These are phyloP conservation scores for Sparidentex hasta DNA, from an alignment of 2,797 vertebrate species.

Conservation along the genomic window DNA sequence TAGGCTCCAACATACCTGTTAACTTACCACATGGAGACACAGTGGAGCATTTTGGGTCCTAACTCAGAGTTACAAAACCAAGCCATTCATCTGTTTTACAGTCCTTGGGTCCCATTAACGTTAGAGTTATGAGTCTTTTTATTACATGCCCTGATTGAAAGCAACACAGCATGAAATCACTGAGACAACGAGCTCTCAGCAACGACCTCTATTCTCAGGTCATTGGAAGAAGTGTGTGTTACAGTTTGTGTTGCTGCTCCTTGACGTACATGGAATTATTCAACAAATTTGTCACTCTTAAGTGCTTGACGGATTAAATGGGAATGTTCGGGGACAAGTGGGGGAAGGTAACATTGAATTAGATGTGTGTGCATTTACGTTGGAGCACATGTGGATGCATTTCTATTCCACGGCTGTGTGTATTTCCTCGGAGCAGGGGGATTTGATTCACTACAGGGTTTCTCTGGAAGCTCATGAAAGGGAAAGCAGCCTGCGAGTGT, in stretches of 20 bases:
- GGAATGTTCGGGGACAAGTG: constrained; percentile 44
- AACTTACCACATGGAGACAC: neutral
- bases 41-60: constrained; percentile 1
- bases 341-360: constrained; percentile 17
- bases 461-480: constrained; percentile 73
- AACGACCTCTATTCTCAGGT: constrained; percentile 62
- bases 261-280: neutral
- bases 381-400: constrained; percentile 13
- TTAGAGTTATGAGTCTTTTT: constrained; percentile 60
- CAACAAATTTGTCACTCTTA: constrained; percentile 42
- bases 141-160: constrained; percentile 70
- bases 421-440: constrained; percentile 23
- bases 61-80: constrained; percentile 23
- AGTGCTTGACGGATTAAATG: constrained; percentile 61
- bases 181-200: constrained; percentile 62
- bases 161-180: constrained; percentile 76
- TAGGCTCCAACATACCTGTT: neutral
- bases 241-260: constrained; percentile 18
- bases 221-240: constrained; percentile 28
- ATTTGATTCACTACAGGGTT: constrained; percentile 61
- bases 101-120: constrained; percentile 45
- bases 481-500: constrained; percentile 68
- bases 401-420: constrained; percentile 25
- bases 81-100: constrained; percentile 45
- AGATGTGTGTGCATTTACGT: constrained; percentile 17